Evolutionary conservation across 2,113 vertebrate genomes (phyloP), one percentile per base, ranked within the genome.

Genomic region (Leucosticte australis): DNA sequence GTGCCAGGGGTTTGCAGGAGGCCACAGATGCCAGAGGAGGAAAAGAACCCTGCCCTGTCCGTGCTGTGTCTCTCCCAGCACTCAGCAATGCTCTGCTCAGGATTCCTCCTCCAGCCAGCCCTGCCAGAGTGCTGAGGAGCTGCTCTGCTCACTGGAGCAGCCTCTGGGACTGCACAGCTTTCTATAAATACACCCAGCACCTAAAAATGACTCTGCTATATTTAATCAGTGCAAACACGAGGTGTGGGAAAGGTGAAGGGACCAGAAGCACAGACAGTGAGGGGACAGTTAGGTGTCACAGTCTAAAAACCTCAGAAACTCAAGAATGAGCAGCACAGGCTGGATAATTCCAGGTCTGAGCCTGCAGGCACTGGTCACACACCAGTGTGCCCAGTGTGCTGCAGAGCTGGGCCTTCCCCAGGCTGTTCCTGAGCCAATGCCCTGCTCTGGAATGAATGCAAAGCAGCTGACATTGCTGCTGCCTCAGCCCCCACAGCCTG

Each of bases 161-260:
- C 59, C 83, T 70, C 91, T 41, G 92, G 59, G 78, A 39, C 69
- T 14, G 24, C 81, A 41, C 88, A 81, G 82, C 87, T 35, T 60
- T 35, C 96, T 87, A 96, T 75, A 96, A 96, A 97, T 97, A 97
- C 82, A 39, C 53, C 41, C 82, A 60, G 80, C 28, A 24, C 0
- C 3, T 44, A 68, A 74, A 92, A 97, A 70, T 68, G 31, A 81
- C 92, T 63, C 90, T 69, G 77, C 95, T 95, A 93, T 89, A 96
- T 92, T 95, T 93, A 87, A 92, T 49, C 60, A 35, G 41, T 56
- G 85, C 27, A 84, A 82, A 87, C 87, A 87, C 0, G 17, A 75
- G 68, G 71, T 26, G n/a, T 47, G 65, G 31, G 87, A 62, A 69
- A 75, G 50, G 83, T 17, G 63, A 69, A 33, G 26, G 44, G 35